Conservation (phyloP, 2,888 invertebrate species). For the Rhagonycha lutea region DNA sequence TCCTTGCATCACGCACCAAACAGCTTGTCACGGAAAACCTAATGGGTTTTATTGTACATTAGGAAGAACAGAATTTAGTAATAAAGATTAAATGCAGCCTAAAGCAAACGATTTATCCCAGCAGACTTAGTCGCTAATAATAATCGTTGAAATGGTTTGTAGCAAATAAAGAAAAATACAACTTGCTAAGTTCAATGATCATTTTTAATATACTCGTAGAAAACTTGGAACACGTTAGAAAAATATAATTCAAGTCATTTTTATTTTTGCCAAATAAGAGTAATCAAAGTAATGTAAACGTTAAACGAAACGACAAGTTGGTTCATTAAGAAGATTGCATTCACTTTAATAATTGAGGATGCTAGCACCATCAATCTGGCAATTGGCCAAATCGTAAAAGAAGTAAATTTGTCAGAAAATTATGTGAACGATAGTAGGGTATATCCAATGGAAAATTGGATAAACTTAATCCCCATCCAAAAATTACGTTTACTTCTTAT, state of each 20-base stretch:
- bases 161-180: background rate
- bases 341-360: constrained; percentile 12
- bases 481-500: background rate
- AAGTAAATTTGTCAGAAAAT: constrained; percentile 21
- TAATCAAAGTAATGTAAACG: background rate
- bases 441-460: background rate
- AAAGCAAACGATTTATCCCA: constrained; percentile 6
- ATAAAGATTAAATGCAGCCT: constrained; percentile 28
- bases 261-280: background rate
- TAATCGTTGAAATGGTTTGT: background rate
- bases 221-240: background rate
- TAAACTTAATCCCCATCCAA: background rate
- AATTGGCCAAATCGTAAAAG: constrained; percentile 14
- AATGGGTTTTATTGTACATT: constrained; percentile 31
- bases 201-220: background rate
- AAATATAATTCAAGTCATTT: background rate
- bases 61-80: constrained; percentile 21
- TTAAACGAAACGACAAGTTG: constrained; percentile 7
- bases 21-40: constrained; percentile 28
- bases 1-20: background rate
- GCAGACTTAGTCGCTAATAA: background rate
- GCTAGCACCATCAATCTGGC: constrained; percentile 11
- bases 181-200: background rate
- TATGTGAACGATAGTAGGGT: background rate
- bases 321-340: constrained; percentile 10